Base-by-base conservation (phyloP, 2,888 invertebrate genomes). In the Patella pellucida region DNA sequence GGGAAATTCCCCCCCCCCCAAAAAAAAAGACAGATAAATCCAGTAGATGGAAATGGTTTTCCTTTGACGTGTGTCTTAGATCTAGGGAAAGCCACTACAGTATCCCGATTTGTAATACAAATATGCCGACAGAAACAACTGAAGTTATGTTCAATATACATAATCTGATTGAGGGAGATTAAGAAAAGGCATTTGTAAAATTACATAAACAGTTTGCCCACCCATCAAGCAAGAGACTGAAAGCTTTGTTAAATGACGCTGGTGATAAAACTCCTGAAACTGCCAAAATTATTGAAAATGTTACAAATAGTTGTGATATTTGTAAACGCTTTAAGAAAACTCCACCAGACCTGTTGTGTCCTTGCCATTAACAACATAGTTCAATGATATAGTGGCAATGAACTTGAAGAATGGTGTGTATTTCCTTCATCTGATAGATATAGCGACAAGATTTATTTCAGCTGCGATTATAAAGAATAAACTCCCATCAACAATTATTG, bases 51-150 rank as follows among this genome's bases (percentile, higher is more conserved):
- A 68, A 71, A 79, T 75, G 74, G 77, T 52, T 50, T 69, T 27
- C 76, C 78, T 16, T 2, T 54, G n/a, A 54, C 2, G 9, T 54
- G 54, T 67, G 67, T 76, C 1, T n/a, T 76, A 15, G 73, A 76
- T 31, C 23, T 76, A 50, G 54, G 9, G 19, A 70, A 50, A 50
- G 79, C 27, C 79, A 78, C 52, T 77, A 77, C 51, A 77, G 79
- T 70, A 52, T 76, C 1, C 68, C 71, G 27, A 68, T 74, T 15
- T n/a, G 12, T 15, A 70, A 52, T n/a, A 15, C 76, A 9, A 52
- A 67, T 54, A 71, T 15, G 27, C 9, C 23, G 67, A 73, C 15
- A 72, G 69, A 16, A n/a, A 62, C 7, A 50, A 69, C 19, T 69
- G 9, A n/a, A n/a, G 31, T 56, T 19, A 19, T 56, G 16, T 56